A percentile compares a stretch with the other conserved stretches of the same genome.
phyloP scores from a whole-genome alignment of 2,797 vertebrate genomes.

The Pogoniulus pusillus region DNA sequence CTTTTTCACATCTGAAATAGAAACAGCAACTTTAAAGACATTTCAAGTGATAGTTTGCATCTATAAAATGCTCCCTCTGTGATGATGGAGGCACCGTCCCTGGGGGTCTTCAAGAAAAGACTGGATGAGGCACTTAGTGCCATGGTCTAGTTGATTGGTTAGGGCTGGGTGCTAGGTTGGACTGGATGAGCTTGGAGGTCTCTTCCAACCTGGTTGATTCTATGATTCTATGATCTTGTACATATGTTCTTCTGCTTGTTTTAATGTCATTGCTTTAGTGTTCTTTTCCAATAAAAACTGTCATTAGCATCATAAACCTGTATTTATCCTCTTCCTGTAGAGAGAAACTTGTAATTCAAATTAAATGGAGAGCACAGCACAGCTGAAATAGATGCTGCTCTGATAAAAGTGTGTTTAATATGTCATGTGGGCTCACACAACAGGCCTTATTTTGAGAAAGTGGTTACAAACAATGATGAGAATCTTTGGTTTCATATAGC shows the following conservation, averaged over 20 bases:
- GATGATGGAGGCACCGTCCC: no score
- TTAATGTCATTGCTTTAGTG: neutral
- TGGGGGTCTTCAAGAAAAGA: no score
- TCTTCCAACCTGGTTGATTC: no score
- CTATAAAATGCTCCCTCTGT: neutral
- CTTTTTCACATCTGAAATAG: neutral
- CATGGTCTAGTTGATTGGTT: no score
- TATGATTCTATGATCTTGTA: neutral
- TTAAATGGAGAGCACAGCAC: neutral
- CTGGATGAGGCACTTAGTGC: no score
- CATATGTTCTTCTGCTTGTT: neutral
- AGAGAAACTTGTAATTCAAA: neutral
- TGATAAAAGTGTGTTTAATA: neutral
- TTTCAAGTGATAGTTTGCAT: constrained; percentile 10
- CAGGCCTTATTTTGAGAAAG: rapidly evolving
- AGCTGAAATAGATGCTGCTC: neutral
- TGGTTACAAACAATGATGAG: neutral
- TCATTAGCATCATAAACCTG: neutral
- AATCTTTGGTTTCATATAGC: neutral
- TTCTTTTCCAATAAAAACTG: neutral
- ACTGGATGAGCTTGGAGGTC: no score
- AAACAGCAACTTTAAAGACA: neutral
- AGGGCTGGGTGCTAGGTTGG: no score
- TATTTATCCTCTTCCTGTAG: neutral
- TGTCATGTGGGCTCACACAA: neutral